A percentile compares a stretch with the other conserved stretches of the same genome.
These are phyloP conservation scores for Pangasianodon hypophthalmus DNA, from an alignment of 2,113 vertebrate species.

Conservation along the genomic window DNA sequence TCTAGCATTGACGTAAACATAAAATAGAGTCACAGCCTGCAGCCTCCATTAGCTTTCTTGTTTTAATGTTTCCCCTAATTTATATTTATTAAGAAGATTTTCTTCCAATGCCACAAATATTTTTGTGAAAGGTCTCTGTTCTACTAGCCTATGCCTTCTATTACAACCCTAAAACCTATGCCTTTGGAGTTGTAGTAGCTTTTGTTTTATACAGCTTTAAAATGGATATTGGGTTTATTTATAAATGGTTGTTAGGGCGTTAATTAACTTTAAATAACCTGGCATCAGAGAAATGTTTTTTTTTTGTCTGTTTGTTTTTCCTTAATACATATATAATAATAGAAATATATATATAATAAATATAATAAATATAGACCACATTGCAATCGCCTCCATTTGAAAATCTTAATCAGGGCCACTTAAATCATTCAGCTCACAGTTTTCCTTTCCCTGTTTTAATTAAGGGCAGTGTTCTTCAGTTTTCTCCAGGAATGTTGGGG, in stretches of 20 bases:
- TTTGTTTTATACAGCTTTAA: not conserved
- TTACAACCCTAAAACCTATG: not conserved
- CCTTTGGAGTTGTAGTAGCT: not conserved
- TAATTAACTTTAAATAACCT: not conserved
- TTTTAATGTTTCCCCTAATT: not conserved
- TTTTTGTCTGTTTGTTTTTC: not conserved
- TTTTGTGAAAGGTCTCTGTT: not conserved
- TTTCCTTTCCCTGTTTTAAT: conserved; percentile 1
- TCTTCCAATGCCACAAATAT: not conserved
- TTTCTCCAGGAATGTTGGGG: conserved; percentile 15
- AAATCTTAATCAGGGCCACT: not conserved
- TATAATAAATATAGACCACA: not conserved
- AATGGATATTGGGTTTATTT: not conserved
- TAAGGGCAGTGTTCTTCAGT: not conserved
- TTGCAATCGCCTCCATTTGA: not conserved
- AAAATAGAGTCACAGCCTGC: not conserved
- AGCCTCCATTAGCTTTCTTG: not conserved
- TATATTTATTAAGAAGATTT: not conserved
- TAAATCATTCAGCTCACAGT: not conserved
- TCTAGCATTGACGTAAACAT: not conserved
- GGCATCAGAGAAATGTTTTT: not conserved
- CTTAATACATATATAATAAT: too few relatives aligned
- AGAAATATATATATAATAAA: too few relatives aligned
- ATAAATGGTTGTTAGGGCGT: not conserved
- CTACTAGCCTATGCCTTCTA: not conserved